These are phyloP conservation scores for Scelioninae gen. 2 DNA, from an alignment of 2,888 invertebrate species.

Conservation along the genomic window DNA sequence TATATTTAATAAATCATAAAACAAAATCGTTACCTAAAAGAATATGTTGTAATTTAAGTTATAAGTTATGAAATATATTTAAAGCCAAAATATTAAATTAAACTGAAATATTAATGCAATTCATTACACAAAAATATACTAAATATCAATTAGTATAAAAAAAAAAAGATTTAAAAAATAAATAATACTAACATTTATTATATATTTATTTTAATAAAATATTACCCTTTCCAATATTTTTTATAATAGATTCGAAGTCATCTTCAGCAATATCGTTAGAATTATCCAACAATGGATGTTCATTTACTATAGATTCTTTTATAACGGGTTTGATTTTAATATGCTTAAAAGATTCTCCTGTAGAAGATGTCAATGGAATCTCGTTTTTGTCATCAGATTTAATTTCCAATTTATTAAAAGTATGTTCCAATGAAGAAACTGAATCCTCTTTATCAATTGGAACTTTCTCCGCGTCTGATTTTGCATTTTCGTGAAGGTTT, in stretches of 20 bases:
- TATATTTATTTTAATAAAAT: conserved; percentile 5
- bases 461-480: conserved; percentile 9
- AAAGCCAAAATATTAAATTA: no score
- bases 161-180: no score
- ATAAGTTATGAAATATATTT: no score
- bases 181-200: no score
- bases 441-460: neutral
- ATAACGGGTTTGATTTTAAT: conserved; percentile 15
- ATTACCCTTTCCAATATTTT: conserved; percentile 39
- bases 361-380: neutral
- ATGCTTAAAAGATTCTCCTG: conserved; percentile 31
- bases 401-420: neutral
- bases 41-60: no score
- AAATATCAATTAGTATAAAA: neutral
- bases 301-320: conserved; percentile 5
- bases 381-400: conserved; percentile 13
- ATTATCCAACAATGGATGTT: neutral
- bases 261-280: no score
- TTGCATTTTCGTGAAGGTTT: conserved; percentile 28
- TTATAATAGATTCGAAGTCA: conserved; percentile 28
- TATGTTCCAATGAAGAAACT: neutral
- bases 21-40: no score
- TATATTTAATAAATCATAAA: no score
- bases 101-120: no score
- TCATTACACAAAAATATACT: no score